Evolutionary conservation across 2,888 invertebrate species (phyloP).

Genomic region (Dione juno): DNA sequence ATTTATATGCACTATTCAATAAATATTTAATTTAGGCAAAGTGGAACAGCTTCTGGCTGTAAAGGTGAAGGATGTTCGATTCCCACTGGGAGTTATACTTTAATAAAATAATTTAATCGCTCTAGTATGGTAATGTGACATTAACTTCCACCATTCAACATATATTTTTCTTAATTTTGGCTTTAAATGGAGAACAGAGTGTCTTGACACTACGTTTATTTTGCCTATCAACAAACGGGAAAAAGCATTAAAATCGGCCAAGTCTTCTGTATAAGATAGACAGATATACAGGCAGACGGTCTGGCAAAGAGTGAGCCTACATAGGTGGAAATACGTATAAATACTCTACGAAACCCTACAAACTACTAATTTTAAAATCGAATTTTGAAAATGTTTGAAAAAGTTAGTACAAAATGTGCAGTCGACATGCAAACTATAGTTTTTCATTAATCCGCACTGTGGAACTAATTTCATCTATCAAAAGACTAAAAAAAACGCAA

Average conservation of each 20-base stretch:
- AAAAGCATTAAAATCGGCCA: background rate
- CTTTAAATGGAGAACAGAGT: background rate
- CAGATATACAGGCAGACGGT: no score
- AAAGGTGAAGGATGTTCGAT: no score
- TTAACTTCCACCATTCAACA: background rate
- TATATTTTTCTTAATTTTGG: no score
- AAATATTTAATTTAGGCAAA: background rate
- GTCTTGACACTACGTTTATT: background rate
- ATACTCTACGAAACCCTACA: no score
- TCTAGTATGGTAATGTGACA: background rate
- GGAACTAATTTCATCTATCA: conserved; percentile 39
- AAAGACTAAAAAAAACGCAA: conserved; percentile 52
- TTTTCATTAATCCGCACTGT: conserved; percentile 16
- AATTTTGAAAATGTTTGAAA: background rate
- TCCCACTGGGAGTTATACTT: background rate
- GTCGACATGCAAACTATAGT: conserved; percentile 11
- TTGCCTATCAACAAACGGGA: background rate
- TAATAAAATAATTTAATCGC: background rate
- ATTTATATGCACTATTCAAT: background rate
- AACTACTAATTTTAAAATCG: background rate
- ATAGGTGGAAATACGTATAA: no score
- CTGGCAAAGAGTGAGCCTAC: no score
- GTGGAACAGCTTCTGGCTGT: no score
- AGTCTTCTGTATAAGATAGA: background rate
- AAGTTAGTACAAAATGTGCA: conserved; percentile 9